Evolutionary conservation across 1,140 invertebrate species (phyloP).

Genomic region (Zophobas atratus): DNA sequence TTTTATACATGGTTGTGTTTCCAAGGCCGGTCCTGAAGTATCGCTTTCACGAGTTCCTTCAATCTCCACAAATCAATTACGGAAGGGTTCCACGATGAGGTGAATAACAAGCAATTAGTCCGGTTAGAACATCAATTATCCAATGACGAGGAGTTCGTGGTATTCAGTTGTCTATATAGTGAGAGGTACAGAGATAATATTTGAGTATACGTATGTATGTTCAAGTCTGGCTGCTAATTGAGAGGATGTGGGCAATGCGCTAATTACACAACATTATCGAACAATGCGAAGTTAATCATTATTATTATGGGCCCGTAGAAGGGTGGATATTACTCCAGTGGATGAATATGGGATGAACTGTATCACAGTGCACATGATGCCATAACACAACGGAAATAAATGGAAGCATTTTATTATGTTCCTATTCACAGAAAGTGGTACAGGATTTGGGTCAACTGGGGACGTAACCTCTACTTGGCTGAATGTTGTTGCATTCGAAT

Average conservation of each 20-base stretch:
- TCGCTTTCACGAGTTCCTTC: constrained; percentile 10
- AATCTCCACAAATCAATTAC: constrained; percentile 3
- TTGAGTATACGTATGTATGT: background rate
- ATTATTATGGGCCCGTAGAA: background rate
- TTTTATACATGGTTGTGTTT: background rate
- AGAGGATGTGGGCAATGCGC: background rate
- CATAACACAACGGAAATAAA: background rate
- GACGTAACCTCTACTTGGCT: too few relatives aligned
- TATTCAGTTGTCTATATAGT: constrained; percentile 14
- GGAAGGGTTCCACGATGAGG: background rate
- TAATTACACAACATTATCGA: constrained; percentile 21
- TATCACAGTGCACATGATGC: background rate
- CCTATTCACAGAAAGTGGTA: too few relatives aligned
- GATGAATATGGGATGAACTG: background rate
- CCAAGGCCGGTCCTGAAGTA: background rate
- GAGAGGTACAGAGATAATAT: background rate
- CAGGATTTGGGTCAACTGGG: too few relatives aligned
- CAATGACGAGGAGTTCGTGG: background rate
- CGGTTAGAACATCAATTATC: constrained; percentile 6
- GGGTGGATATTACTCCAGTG: background rate
- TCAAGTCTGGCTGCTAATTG: constrained; percentile 14
- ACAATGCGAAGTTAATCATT: background rate
- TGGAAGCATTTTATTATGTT: constrained; percentile 1
- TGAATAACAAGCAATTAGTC: constrained; percentile 23
- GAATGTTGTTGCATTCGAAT: too few relatives aligned